Evolutionary conservation across 2,888 invertebrate species (phyloP), one percentile per base, ranked within the genome.

Genomic region (Adineta ricciae): DNA sequence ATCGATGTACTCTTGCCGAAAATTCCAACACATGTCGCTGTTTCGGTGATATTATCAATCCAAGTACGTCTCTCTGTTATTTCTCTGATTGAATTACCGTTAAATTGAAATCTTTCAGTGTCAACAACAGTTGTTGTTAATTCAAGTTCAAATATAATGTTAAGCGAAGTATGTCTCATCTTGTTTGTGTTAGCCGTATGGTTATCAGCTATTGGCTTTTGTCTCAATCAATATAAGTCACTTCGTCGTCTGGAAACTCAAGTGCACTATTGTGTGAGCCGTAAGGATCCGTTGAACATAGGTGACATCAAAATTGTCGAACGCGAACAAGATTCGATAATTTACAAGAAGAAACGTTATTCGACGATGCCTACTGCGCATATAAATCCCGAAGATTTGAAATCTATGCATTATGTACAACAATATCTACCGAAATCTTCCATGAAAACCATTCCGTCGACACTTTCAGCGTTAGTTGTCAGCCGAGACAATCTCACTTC

Each of bases 301-400:
- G 78, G 78, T 41, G 41, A 78, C 41, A 78, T 78, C 2, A 78
- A 78, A 78, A 78, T 78, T n/a, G 78, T 78, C 24, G 41, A 38
- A 41, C 78, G 78, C 11, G 78, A 78, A 78, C 78, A 78, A 78
- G 78, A 78, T 78, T 78, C 78, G 24, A 78, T 78, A 1, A 78
- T 78, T n/a, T 78, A 78, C 41, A 78, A 78, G 36, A 78, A 78
- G 19, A 78, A 78, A 78, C 78, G 78, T 78, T 78, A 78, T 78
- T 78, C 78, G 41, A 78, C 78, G n/a, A 3, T 78, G n/a, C 24
- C n/a, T n/a, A 41, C 38, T 78, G 24, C 38, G 11, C 14, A 78
- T 41, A 16, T 78, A 11, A 78, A 41, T n/a, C 8, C 8, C 41
- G 8, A 32, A 2, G 32, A 64, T n/a, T 64, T 64, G 19, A 32